Conservation (phyloP, 2,113 vertebrate genomes). For the Microcebus griseorufus region DNA sequence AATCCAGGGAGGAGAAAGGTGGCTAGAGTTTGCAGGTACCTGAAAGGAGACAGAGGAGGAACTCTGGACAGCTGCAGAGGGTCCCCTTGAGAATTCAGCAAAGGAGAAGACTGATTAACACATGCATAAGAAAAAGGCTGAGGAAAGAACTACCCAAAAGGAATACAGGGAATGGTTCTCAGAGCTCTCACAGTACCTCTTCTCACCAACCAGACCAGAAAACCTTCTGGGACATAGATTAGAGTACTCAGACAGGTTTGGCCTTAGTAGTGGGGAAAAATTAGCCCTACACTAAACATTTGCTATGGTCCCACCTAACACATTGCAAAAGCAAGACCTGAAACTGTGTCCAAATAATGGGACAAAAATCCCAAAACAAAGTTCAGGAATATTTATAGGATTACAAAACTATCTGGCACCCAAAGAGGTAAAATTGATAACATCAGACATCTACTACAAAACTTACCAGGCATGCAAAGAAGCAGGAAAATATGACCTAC, state of each 20-base stretch:
- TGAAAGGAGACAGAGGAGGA: not conserved
- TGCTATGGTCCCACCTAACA: not conserved
- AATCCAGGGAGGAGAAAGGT: not conserved
- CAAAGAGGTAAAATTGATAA: slow-evolving; percentile 2
- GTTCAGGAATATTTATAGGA: not conserved
- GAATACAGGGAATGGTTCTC: not conserved
- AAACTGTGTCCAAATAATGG: not conserved
- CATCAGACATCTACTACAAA: not conserved
- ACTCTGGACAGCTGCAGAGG: not conserved
- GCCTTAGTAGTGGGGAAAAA: not conserved
- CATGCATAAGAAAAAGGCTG: not conserved
- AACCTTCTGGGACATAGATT: not conserved
- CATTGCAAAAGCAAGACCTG: not conserved
- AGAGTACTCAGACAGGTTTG: not conserved
- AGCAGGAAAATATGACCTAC: not conserved
- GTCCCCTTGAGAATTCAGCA: not conserved
- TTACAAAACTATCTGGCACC: not conserved
- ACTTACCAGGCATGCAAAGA: not conserved
- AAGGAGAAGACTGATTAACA: too few species aligned
- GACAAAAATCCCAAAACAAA: not conserved
- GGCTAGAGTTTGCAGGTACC: not conserved
- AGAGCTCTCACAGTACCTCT: not conserved
- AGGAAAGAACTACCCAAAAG: not conserved
- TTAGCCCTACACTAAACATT: not conserved
- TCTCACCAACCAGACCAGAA: not conserved